These are phyloP conservation scores for Chrysolophus pictus DNA, from an alignment of 2,797 vertebrate species.

Conservation along the genomic window DNA sequence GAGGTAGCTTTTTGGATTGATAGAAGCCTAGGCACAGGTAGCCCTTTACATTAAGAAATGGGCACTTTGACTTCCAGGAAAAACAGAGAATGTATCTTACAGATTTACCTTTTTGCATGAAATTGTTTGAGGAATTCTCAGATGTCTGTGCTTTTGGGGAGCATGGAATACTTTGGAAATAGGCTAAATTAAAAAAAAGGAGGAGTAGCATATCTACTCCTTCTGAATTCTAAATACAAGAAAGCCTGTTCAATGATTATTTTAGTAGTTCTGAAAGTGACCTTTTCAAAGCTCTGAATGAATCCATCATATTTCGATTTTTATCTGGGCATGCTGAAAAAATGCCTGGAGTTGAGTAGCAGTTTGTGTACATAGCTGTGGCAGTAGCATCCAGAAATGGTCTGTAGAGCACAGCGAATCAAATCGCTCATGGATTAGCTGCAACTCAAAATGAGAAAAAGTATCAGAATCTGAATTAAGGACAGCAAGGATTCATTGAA, in stretches of 20 bases:
- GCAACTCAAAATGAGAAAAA: background rate
- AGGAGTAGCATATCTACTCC: background rate
- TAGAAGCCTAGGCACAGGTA: background rate
- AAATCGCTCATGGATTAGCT: background rate
- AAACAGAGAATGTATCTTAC: background rate
- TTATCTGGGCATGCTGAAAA: background rate
- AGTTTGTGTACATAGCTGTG: background rate
- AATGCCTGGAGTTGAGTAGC: background rate
- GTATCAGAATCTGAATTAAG: conserved; percentile 29
- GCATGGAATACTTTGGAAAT: background rate
- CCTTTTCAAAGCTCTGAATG: background rate
- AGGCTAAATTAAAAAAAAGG: background rate
- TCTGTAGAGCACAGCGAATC: background rate
- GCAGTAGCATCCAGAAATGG: background rate
- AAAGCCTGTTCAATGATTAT: background rate
- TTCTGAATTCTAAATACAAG: background rate
- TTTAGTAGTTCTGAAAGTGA: background rate
- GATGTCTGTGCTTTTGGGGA: background rate
- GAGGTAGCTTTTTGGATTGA: background rate
- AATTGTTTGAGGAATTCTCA: background rate
- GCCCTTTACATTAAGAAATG: conserved; percentile 5
- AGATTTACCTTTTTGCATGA: background rate
- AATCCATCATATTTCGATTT: background rate
- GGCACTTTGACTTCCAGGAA: background rate
- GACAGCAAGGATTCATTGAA: background rate